Evolutionary conservation across 2,797 vertebrate genomes (phyloP), one percentile per base, ranked within the genome.

Genomic region (Fratercula arctica): DNA sequence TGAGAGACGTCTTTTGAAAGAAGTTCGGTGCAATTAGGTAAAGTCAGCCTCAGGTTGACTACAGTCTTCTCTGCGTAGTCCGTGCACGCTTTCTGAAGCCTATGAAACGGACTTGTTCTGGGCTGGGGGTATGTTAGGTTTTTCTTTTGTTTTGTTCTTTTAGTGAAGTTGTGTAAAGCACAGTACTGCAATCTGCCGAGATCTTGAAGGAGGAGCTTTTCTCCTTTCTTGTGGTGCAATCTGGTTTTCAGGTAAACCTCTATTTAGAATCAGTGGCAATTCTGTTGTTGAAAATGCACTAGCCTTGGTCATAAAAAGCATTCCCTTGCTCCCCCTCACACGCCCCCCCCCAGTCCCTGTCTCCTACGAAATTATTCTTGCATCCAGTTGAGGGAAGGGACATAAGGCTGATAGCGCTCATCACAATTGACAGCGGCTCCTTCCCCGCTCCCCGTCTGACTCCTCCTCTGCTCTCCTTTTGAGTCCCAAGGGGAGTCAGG

Each of bases 371-470:
- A 11, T 39, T 35, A 48, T 82, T 54, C 45, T 78, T 41, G 45
- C 6, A 18, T 68, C 54, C 0, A 3, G 16, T 43, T 3, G 17
- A 23, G 7, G 18, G 16, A 59, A 61, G n/a, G 48, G 35, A 35
- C 4, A 1, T 67, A 45, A 66, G 61, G 72, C 50, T 5, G 43
- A 51, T 24, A 33, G 31, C 2, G 6, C 39, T 45, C 8, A 0
- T 45, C 1, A 4, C 45, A 9, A 1, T 16, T 8, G 26, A 14
- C 3, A 10, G 31, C 13, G 8, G 14, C 19, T 72, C 28, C 46
- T 37, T 72, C 37, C 11, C 16, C 2, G 3, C 35, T 76, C 35
- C 41, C 21, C 1, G 41, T 69, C 48, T 46, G 50, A 24, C 31
- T 56, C 46, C 8, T 7, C 21, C 31, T 6, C 19, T 53, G 68